Evolutionary conservation across 2,888 invertebrate species (phyloP).

Genomic region (Auanema freiburgensis): DNA sequence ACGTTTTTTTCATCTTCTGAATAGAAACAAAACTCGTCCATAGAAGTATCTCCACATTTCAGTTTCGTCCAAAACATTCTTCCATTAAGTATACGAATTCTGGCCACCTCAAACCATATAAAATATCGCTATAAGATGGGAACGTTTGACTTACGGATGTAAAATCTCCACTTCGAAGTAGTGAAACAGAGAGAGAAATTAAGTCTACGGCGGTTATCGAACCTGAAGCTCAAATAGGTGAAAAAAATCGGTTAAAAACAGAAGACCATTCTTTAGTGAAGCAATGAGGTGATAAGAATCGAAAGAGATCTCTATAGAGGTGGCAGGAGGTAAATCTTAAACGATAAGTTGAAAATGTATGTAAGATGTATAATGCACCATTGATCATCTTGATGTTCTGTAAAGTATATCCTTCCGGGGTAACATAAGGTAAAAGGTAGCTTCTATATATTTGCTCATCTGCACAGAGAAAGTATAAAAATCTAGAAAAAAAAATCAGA

Average conservation of each 20-base stretch:
- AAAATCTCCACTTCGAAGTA: not conserved
- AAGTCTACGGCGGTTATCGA: not conserved
- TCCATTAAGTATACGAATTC: constrained; percentile 23
- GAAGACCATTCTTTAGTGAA: constrained; percentile 44
- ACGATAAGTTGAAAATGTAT: not conserved
- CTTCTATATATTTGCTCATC: constrained; percentile 48
- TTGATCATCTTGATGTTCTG: constrained; percentile 1
- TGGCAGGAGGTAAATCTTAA: constrained; percentile 43
- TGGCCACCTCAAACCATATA: constrained; percentile 20
- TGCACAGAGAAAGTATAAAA: constrained; percentile 48
- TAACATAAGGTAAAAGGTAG: constrained; percentile 42
- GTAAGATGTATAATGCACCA: not conserved
- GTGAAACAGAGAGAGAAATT: not conserved
- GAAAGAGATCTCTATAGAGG: constrained; percentile 47
- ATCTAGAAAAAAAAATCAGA: no score
- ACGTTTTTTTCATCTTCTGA: not conserved
- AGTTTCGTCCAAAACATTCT: constrained; percentile 33
- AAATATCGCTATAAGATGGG: no score
- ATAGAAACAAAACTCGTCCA: constrained; percentile 40
- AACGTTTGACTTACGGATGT: constrained; percentile 7
- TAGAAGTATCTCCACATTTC: constrained; percentile 36
- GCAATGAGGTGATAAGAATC: constrained; percentile 38
- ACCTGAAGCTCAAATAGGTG: constrained; percentile 13
- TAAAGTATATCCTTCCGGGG: constrained; percentile 40
- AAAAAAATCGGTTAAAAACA: constrained; percentile 21